phyloP scores from a whole-genome alignment of 2,797 vertebrate genomes.

The Hylomyscus alleni region DNA sequence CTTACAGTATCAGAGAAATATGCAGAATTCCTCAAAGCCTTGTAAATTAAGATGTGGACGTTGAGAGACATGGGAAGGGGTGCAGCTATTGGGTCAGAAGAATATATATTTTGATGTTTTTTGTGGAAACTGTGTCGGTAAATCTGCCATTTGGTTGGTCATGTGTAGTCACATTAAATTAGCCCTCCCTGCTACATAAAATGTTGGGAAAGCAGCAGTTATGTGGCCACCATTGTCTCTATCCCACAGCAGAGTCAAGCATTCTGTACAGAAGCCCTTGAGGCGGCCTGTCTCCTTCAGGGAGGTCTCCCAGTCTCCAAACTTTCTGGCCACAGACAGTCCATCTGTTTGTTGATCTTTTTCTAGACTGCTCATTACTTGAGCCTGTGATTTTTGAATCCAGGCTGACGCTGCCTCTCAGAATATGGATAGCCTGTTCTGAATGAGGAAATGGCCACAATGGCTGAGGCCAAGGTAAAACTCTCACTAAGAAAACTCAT shows the following conservation, averaged over 20 bases:
- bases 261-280: neutral
- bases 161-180: conserved; percentile 69
- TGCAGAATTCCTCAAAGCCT: conserved; percentile 32
- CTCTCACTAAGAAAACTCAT: conserved; percentile 31
- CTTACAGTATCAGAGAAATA: neutral
- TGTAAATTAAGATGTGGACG: conserved; percentile 15
- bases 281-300: conserved; percentile 60
- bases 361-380: conserved; percentile 74
- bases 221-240: conserved; percentile 32
- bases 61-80: neutral
- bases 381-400: conserved; percentile 77
- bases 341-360: conserved; percentile 80
- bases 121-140: conserved; percentile 24
- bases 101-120: conserved; percentile 54
- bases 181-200: conserved; percentile 51
- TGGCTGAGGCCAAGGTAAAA: conserved; percentile 22
- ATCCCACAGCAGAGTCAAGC: conserved; percentile 25
- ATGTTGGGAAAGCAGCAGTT: conserved; percentile 73
- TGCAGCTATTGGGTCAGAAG: conserved; percentile 1
- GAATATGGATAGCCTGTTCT: conserved; percentile 65
- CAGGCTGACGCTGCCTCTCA: neutral
- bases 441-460: conserved; percentile 44
- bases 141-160: conserved; percentile 57
- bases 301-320: conserved; percentile 67
- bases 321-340: conserved; percentile 70